phyloP scores from a whole-genome alignment of 2,888 invertebrate genomes.

The Xanthorhoe spadicearia region DNA sequence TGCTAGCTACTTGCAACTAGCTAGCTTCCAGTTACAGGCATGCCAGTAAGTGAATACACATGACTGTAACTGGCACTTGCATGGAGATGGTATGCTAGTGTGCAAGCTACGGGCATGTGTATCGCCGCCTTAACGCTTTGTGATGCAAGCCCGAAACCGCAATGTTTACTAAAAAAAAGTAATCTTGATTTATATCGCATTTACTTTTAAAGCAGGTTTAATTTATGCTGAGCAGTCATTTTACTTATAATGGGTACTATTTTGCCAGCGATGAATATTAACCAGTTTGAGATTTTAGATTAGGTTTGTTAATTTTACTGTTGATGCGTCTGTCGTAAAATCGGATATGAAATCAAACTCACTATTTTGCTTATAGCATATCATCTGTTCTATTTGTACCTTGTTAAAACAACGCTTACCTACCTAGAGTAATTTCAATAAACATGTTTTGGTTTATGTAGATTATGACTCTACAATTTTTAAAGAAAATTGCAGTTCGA shows the following conservation, averaged over 20 bases:
- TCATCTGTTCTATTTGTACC: too few relatives aligned
- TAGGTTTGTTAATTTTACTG: conserved; percentile 19
- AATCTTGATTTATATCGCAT: conserved; percentile 9
- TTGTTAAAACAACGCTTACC: too few relatives aligned
- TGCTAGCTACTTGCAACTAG: too few relatives aligned
- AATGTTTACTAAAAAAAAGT: conserved; percentile 48
- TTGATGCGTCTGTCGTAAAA: conserved; percentile 22
- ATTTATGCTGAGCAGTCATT: conserved; percentile 9
- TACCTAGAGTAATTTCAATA: too few relatives aligned
- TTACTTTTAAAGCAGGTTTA: conserved; percentile 8
- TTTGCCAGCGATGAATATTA: conserved; percentile 36
- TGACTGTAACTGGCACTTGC: too few relatives aligned
- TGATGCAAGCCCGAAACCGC: conserved; percentile 49
- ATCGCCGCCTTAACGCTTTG: too few relatives aligned
- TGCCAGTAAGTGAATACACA: too few relatives aligned
- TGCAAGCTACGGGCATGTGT: too few relatives aligned
- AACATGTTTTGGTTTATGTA: too few relatives aligned
- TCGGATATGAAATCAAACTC: neutral
- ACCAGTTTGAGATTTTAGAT: conserved; percentile 39
- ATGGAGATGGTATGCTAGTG: too few relatives aligned
- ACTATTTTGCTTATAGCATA: neutral
- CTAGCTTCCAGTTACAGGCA: too few relatives aligned
- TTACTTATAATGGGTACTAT: conserved; percentile 12
- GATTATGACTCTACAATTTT: too few relatives aligned
- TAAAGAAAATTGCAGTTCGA: neutral